Percentiles rank a stretch among this genome's conserved stretches.
Evolutionary conservation across 2,797 vertebrate genomes (phyloP).

Genomic region (Threskiornis aethiopicus): DNA sequence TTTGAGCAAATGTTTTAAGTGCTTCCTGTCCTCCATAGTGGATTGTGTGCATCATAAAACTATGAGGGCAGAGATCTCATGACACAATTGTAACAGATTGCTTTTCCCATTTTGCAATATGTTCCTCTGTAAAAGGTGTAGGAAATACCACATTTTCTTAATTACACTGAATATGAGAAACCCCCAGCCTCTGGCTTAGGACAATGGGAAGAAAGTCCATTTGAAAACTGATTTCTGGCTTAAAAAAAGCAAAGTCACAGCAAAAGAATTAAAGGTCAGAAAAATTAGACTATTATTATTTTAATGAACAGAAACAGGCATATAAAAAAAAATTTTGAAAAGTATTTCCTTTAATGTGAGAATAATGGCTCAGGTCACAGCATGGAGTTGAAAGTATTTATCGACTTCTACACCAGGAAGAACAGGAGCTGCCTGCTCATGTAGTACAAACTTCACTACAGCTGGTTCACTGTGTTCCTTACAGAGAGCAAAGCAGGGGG

Average conservation of each 20-base stretch:
- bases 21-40: not conserved
- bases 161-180: not conserved
- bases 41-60: not conserved
- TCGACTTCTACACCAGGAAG: not conserved
- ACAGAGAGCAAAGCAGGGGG: not conserved
- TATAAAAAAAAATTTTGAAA: not conserved
- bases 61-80: not conserved
- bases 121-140: not conserved
- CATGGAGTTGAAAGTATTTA: conserved; percentile 30
- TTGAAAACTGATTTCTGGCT: conserved; percentile 14
- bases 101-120: not conserved
- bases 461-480: not conserved
- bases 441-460: conserved; percentile 12
- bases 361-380: conserved; percentile 21
- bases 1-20: not conserved
- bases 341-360: conserved; percentile 4
- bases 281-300: conserved; percentile 24
- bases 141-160: not conserved
- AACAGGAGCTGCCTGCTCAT: conserved; percentile 3
- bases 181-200: not conserved
- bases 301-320: conserved; percentile 7
- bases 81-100: not conserved
- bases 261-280: not conserved
- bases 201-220: not conserved
- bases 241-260: not conserved